Evolutionary conservation across 2,113 vertebrate genomes (phyloP).

Genomic region (Ptilorrhoa leucosticta): DNA sequence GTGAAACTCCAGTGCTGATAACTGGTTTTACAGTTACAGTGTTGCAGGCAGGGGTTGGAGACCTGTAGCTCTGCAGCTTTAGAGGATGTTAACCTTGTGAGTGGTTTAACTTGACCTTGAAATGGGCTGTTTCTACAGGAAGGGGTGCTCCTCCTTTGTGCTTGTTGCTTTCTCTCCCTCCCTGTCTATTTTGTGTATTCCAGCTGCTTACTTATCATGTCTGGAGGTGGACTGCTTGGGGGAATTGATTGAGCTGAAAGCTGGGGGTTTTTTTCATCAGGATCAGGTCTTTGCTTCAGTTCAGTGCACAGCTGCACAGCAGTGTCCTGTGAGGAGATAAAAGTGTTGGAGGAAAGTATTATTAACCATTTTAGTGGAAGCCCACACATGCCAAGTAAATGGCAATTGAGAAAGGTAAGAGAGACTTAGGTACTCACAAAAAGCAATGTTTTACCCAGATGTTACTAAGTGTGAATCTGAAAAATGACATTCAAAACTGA

Average conservation of each 20-base stretch:
- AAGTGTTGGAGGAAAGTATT: background rate
- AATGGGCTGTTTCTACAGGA: background rate
- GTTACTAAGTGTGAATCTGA: background rate
- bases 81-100: background rate
- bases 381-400: background rate
- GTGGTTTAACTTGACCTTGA: background rate
- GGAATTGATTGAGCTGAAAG: background rate
- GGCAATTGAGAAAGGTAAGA: background rate
- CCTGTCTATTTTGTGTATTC: background rate
- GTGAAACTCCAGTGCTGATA: accelerated
- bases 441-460: background rate
- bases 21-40: background rate
- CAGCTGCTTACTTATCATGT: background rate
- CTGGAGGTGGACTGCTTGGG: background rate
- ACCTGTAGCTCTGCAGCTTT: background rate
- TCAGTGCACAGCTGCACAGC: background rate
- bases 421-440: background rate
- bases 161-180: background rate
- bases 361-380: background rate
- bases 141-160: background rate
- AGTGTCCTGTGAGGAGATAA: background rate
- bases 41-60: background rate
- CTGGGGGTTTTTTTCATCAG: background rate
- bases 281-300: background rate
- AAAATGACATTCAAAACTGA: background rate